Conservation (phyloP, 2,888 invertebrate species). For the Penaeus monodon region DNA sequence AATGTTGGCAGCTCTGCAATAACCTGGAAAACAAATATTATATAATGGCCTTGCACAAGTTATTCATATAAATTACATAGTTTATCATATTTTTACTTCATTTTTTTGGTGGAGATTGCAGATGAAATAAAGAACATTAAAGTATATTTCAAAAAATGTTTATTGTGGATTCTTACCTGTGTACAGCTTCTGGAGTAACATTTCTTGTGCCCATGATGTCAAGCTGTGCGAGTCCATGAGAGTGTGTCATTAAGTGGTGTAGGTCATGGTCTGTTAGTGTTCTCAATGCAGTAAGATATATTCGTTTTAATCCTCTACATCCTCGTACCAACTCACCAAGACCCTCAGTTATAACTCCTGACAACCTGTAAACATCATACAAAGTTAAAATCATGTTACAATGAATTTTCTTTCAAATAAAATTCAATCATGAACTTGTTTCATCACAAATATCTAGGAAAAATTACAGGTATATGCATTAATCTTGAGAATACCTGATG, state of each 20-base stretch:
- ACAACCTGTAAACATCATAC: conserved; percentile 30
- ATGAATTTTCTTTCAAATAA: too few species aligned
- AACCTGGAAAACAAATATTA: conserved; percentile 34
- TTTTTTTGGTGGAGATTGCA: not conserved
- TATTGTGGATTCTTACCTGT: conserved; percentile 44
- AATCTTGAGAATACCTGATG: too few species aligned
- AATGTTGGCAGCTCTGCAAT: conserved; percentile 41
- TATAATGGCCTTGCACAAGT: not conserved
- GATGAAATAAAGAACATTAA: not conserved
- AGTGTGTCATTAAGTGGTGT: conserved; percentile 43
- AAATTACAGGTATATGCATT: too few species aligned
- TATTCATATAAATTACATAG: not conserved
- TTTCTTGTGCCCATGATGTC: conserved; percentile 63
- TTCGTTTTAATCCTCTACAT: conserved; percentile 41
- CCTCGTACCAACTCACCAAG: conserved; percentile 54
- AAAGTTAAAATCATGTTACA: not conserved
- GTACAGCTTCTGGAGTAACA: conserved; percentile 51
- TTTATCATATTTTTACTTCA: not conserved
- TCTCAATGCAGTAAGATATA: conserved; percentile 60
- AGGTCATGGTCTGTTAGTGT: conserved; percentile 61
- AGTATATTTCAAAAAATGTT: not conserved
- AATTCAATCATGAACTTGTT: too few species aligned
- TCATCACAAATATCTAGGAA: too few species aligned
- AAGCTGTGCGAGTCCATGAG: conserved; percentile 48
- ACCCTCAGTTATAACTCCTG: conserved; percentile 56